phyloP scores from a whole-genome alignment of 2,797 vertebrate genomes.

The Notoglanidium macrostoma region DNA sequence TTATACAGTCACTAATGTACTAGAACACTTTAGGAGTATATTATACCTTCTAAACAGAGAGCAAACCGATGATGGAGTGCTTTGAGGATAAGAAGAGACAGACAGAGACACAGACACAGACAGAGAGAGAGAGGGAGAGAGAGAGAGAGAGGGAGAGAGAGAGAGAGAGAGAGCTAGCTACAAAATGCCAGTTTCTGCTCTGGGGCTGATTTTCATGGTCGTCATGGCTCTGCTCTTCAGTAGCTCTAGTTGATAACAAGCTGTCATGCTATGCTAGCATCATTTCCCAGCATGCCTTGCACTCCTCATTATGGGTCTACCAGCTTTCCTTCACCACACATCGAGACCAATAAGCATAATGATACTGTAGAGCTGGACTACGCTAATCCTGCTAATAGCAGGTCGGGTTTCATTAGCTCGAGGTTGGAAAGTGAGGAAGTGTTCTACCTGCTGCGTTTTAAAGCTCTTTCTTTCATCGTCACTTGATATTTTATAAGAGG shows the following conservation, averaged over 20 bases:
- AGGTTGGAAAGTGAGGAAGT: background rate
- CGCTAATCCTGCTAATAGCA: constrained; percentile 33
- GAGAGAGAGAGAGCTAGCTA: constrained; percentile 5
- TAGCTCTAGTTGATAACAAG: constrained; percentile 48
- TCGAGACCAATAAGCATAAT: constrained; percentile 34
- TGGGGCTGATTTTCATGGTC: constrained; percentile 45
- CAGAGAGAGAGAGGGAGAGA: constrained; percentile 21
- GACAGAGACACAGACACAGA: background rate
- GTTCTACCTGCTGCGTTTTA: constrained; percentile 38
- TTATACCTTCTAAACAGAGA: constrained; percentile 2
- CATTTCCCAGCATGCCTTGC: constrained; percentile 38
- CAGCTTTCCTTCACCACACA: constrained; percentile 17
- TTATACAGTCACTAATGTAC: constrained; percentile 9
- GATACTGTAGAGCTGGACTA: background rate
- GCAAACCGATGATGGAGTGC: constrained; percentile 16
- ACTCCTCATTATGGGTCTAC: constrained; percentile 33
- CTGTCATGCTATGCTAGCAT: constrained; percentile 49
- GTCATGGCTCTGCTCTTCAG: constrained; percentile 42
- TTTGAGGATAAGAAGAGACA: constrained; percentile 3
- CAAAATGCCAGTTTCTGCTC: constrained; percentile 39
- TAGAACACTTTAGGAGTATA: constrained; percentile 8
- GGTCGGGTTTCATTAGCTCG: constrained; percentile 5
- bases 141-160: constrained; percentile 14
- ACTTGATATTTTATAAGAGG: constrained; percentile 53
- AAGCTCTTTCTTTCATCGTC: constrained; percentile 36